Base-by-base conservation (phyloP, 2,888 invertebrate species). In the Hecatera dysodea region DNA sequence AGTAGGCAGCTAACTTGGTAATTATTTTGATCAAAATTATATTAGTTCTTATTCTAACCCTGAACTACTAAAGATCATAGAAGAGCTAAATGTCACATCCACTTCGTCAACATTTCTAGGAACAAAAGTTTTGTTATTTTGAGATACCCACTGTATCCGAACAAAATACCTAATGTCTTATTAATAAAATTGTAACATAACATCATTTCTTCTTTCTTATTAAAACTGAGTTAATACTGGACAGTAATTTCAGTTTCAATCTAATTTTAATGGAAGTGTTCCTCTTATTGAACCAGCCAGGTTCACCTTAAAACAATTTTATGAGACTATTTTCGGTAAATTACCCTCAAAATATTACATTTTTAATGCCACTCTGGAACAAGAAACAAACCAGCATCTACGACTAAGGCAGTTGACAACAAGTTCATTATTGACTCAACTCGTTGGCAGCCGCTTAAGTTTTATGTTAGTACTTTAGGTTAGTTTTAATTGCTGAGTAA, bases 401-500 rank as follows among this genome's bases (percentile, higher is more conserved):
- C n/a, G n/a, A n/a, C n/a, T n/a, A n/a, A n/a, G n/a, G n/a, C n/a
- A n/a, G n/a, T n/a, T n/a, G n/a, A n/a, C n/a, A n/a, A n/a, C n/a
- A n/a, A n/a, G n/a, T n/a, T n/a, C n/a, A n/a, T n/a, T n/a, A n/a
- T n/a, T n/a, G n/a, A n/a, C n/a, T 29, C 8, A n/a, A 29, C 8
- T 24, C 7, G 0, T 27, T 42, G 11, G 3, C 2, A 7, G 3
- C n/a, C 1, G 0, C 22, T 63, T 29, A 29, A 12, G 8, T 44
- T 36, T n/a, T 4, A 55, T 46, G 4, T 42, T 24, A 24, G 7
- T 22, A 39, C 17, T 76, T 53, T 27, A 71, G 72, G 75, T 75
- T 75, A 75, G 53, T 42, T 48, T 63, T 44, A 59, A 53, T 42
- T 61, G 80, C 61, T 62, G 65, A 57, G 12, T 78, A 59, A 63